phyloP scores from a whole-genome alignment of 2,797 vertebrate species.

The Selene dorsalis region DNA sequence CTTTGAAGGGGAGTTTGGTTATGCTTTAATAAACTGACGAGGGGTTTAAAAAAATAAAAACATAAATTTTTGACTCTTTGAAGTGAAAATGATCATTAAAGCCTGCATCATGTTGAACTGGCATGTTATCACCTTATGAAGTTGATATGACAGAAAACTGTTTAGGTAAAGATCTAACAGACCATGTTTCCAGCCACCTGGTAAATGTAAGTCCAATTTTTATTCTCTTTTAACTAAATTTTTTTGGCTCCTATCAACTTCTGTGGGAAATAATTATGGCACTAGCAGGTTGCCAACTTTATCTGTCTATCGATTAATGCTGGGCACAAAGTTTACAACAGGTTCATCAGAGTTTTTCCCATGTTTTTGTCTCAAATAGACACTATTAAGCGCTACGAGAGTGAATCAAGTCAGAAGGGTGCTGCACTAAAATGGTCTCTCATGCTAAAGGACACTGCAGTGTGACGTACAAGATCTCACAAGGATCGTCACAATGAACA shows the following conservation, averaged over 20 bases:
- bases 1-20: neutral
- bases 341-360: neutral
- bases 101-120: neutral
- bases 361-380: neutral
- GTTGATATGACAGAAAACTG: neutral
- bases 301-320: no score
- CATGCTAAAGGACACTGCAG: neutral
- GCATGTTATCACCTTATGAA: neutral
- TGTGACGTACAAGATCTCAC: neutral
- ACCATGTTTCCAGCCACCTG: neutral
- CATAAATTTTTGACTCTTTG: neutral
- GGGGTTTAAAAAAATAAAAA: neutral
- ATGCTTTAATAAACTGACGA: neutral
- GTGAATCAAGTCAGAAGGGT: neutral
- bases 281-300: neutral
- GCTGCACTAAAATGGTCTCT: neutral
- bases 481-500: neutral
- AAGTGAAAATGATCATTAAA: neutral
- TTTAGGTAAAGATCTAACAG: neutral
- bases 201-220: neutral
- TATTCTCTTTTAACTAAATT: neutral
- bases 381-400: neutral
- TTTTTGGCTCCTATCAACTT: neutral
- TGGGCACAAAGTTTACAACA: neutral
- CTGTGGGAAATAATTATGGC: no score